Percentiles rank a stretch among this genome's conserved stretches.
Evolutionary conservation across 2,797 vertebrate species (phyloP).

Genomic region (Enteromius unitaeniatus): DNA sequence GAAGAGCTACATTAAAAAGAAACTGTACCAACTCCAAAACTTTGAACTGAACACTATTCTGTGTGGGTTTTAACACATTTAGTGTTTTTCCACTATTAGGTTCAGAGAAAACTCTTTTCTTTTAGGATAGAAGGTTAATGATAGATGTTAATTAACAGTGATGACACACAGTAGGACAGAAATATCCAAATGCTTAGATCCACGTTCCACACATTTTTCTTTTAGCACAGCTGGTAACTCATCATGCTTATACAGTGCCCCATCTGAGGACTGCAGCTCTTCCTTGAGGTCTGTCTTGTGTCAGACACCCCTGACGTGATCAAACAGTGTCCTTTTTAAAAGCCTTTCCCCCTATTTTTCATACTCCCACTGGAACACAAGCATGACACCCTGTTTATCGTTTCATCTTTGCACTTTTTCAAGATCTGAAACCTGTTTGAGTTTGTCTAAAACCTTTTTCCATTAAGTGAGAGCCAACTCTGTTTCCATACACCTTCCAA

Average conservation of each 20-base stretch:
- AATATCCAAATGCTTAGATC: constrained; percentile 29
- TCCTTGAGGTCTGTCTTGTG: constrained; percentile 55
- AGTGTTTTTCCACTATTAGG: background rate
- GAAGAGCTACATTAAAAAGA: background rate
- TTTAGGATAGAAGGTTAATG: constrained; percentile 9
- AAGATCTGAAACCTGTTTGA: constrained; percentile 58
- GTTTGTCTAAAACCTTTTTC: constrained; percentile 57
- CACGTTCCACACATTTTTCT: constrained; percentile 42
- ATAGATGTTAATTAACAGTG: background rate
- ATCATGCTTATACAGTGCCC: constrained; percentile 18
- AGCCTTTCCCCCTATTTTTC: constrained; percentile 48
- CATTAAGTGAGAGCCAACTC: constrained; percentile 54
- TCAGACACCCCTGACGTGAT: constrained; percentile 53
- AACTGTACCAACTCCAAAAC: background rate
- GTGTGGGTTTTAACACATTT: background rate
- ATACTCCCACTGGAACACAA: constrained; percentile 47
- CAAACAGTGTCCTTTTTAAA: constrained; percentile 54
- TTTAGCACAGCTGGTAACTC: constrained; percentile 28
- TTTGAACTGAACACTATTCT: too few species aligned
- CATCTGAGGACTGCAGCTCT: constrained; percentile 31
- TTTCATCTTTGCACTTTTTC: constrained; percentile 54
- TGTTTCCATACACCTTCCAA: constrained; percentile 57
- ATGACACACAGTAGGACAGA: background rate
- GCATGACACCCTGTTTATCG: constrained; percentile 59
- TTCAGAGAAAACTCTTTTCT: background rate